phyloP scores from a whole-genome alignment of 1,140 invertebrate genomes.

The Bombus waltoni region DNA sequence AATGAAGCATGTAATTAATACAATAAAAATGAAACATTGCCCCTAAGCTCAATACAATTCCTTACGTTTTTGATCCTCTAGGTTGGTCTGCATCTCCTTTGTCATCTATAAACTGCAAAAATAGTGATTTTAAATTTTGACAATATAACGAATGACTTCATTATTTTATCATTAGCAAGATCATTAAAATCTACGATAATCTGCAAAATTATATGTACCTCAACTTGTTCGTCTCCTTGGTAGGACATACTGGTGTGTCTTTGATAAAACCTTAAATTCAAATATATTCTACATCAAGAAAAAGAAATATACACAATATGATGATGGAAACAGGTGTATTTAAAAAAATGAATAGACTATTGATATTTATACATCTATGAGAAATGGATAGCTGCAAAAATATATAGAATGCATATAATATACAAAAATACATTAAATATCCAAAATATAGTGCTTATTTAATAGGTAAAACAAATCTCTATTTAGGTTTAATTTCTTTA shows the following conservation, averaged over 20 bases:
- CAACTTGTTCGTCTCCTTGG: constrained; percentile 76
- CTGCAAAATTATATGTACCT: constrained; percentile 63
- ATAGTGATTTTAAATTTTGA: background rate
- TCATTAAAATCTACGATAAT: background rate
- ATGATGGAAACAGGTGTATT: background rate
- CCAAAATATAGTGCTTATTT: background rate
- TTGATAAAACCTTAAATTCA: constrained; percentile 69
- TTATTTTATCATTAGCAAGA: too few relatives aligned
- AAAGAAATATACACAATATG: background rate
- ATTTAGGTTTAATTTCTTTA: background rate
- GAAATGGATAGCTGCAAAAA: background rate
- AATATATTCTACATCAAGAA: background rate
- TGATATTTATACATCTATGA: background rate
- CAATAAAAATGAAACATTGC: constrained; percentile 31
- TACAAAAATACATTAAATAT: background rate
- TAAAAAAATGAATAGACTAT: background rate
- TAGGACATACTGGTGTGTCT: constrained; percentile 73
- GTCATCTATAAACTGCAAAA: constrained; percentile 59
- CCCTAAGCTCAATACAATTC: constrained; percentile 15
- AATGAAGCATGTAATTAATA: constrained; percentile 68
- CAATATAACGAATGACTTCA: background rate
- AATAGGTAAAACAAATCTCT: background rate
- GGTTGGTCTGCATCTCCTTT: constrained; percentile 57
- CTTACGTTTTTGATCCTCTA: constrained; percentile 72
- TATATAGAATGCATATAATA: background rate